phyloP scores from a whole-genome alignment of 23 tunicate species.

The Botrylloides violaceus region DNA sequence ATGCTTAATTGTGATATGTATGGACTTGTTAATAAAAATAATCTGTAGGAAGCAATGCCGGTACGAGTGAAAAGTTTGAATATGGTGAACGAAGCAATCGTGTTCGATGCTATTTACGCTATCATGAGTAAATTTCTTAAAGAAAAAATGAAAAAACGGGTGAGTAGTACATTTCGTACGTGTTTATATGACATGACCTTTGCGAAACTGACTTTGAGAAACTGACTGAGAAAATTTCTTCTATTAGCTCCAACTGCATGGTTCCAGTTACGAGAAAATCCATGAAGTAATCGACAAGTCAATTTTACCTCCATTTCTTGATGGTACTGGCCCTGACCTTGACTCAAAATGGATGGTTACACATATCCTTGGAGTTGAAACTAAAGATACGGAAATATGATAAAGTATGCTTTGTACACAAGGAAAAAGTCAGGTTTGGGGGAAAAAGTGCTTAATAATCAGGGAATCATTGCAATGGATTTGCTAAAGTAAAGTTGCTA shows the following conservation, averaged over 20 bases:
- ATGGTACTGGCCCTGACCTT: constrained; percentile 7
- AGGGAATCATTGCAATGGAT: no score
- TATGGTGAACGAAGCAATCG: constrained; percentile 17
- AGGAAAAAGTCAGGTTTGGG: no score
- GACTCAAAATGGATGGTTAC: constrained; percentile 1
- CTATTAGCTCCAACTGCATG: constrained; percentile 15
- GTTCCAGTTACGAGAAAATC: constrained; percentile 4
- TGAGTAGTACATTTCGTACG: background rate
- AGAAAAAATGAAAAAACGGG: constrained; percentile 16
- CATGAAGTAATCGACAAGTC: background rate
- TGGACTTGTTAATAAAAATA: no score
- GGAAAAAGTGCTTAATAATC: no score
- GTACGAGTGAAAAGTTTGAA: constrained; percentile 20
- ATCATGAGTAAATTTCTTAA: constrained; percentile 8
- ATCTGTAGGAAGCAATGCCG: constrained; percentile 25
- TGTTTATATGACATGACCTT: background rate
- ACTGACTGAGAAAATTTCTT: no score
- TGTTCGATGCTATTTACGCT: constrained; percentile 10
- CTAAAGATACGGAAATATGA: background rate
- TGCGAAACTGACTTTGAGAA: background rate
- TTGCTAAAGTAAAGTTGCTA: no score
- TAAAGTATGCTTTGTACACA: no score
- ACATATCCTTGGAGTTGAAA: background rate
- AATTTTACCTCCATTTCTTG: background rate
- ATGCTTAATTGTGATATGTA: no score